Evolutionary conservation across 2,113 vertebrate genomes (phyloP).

Genomic region (Cricetomys ansorgei): DNA sequence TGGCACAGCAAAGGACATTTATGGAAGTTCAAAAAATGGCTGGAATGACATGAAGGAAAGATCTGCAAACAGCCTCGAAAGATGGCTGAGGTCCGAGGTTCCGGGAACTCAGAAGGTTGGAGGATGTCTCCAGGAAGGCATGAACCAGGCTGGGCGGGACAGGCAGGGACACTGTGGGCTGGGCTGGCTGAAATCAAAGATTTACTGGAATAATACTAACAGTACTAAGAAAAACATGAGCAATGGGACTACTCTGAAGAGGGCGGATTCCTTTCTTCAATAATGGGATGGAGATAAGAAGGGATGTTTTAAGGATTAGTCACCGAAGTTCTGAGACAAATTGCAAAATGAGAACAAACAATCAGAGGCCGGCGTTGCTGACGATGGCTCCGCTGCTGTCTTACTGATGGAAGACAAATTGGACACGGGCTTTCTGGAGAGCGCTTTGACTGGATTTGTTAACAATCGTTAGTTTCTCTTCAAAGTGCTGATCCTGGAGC

Average conservation of each 20-base stretch:
- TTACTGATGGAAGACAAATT: not conserved
- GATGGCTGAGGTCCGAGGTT: not conserved
- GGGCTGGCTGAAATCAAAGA: not conserved
- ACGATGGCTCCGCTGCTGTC: accelerated
- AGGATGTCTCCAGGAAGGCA: not conserved
- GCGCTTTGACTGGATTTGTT: not conserved
- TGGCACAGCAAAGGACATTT: not conserved
- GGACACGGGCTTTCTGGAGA: not conserved
- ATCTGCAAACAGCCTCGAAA: not conserved
- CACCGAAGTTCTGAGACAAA: not conserved
- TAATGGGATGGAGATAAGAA: not conserved
- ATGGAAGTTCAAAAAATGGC: not conserved
- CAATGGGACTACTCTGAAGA: not conserved
- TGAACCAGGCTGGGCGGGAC: not conserved
- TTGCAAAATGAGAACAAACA: not conserved
- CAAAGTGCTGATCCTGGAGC: not conserved
- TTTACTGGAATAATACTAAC: not conserved
- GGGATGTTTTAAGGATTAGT: not conserved
- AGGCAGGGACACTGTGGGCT: not conserved
- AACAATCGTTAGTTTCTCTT: not conserved
- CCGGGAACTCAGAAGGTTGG: not conserved
- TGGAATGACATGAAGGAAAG: not conserved
- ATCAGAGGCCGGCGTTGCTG: not conserved
- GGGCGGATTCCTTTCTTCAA: not conserved
- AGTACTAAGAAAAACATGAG: not conserved